Evolutionary conservation across 1,140 invertebrate genomes (phyloP), one percentile per base, ranked within the genome.

Genomic region (Nylanderia fulva): DNA sequence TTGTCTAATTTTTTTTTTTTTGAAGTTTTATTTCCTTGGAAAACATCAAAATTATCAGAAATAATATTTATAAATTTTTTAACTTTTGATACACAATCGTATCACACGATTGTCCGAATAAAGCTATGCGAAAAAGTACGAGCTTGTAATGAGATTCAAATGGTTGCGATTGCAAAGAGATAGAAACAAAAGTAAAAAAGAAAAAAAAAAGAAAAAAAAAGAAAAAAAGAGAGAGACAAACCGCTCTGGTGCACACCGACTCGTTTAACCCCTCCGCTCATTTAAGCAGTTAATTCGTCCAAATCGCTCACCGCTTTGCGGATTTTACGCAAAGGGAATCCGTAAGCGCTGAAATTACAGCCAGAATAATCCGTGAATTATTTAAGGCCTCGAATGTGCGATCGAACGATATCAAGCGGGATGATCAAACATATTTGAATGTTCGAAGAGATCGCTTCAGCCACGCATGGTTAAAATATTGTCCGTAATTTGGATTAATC

Each of bases 261-360:
- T 56, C 63, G 52, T 82, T 82, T 45, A 71, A 72, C 66, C 24
- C 13, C 64, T 71, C 33, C 24, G 66, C 52, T 82, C 77, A 60
- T 82, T 82, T 82, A 82, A 60, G 52, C 60, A 45, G 52, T 24
- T 60, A 82, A 82, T 54, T 82, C 77, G 29, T 71, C 52, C 52
- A 64, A 71, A 82, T 72, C 52, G 66, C 27, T n/a, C n/a, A 48
- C 9, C 24, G 36, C 36, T 82, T 82, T 27, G 66, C 27, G 39
- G 24, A 29, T 42, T 79, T 82, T 64, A 18, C 77, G 66, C 52
- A 82, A 82, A 82, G 66, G 27, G 77, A 82, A 82, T 82, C 24
- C 29, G 18, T 82, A 18, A 82, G 24, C 64, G 52, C 2, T 58
- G 66, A 82, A 82, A 82, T 82, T 82, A 71, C 66, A 72, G 24